phyloP scores from a whole-genome alignment of 2,888 invertebrate species.

The Cantharis nigra region DNA sequence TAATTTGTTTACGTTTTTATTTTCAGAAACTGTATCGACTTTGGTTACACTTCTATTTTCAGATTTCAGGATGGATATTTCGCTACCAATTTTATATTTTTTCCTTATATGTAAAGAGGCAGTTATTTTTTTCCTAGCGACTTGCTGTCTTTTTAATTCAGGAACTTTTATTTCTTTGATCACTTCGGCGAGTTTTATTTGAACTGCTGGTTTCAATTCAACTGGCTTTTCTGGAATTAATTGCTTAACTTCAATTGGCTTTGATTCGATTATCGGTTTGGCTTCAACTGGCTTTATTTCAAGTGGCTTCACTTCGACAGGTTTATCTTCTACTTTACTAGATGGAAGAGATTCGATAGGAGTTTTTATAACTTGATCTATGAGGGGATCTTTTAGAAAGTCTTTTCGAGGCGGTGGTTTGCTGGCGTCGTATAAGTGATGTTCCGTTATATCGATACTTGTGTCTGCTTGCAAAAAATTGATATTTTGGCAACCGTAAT shows the following conservation, averaged over 20 bases:
- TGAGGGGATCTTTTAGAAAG: neutral
- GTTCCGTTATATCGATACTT: constrained; percentile 27
- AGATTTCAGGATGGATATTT: constrained; percentile 22
- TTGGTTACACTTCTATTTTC: neutral
- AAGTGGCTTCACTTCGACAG: neutral
- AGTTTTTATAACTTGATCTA: constrained; percentile 20
- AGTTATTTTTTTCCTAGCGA: neutral
- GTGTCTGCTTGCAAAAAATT: constrained; percentile 26
- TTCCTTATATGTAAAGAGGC: constrained; percentile 12
- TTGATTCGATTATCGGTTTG: neutral
- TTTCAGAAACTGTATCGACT: neutral
- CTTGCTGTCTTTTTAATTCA: neutral
- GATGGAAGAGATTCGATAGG: constrained; percentile 6
- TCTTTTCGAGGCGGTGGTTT: constrained; percentile 10
- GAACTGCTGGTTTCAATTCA: neutral
- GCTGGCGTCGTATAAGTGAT: constrained; percentile 19
- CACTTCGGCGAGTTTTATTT: neutral
- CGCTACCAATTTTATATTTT: constrained; percentile 26
- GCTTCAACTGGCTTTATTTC: neutral
- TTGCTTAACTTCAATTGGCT: neutral
- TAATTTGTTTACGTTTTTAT: neutral
- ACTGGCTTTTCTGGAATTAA: neutral
- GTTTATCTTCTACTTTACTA: neutral
- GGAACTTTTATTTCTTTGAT: neutral
- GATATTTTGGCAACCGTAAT: constrained; percentile 18